Evolutionary conservation across 2,888 invertebrate species (phyloP), one percentile per base, ranked within the genome.

Genomic region (Orthonevra nobilis): DNA sequence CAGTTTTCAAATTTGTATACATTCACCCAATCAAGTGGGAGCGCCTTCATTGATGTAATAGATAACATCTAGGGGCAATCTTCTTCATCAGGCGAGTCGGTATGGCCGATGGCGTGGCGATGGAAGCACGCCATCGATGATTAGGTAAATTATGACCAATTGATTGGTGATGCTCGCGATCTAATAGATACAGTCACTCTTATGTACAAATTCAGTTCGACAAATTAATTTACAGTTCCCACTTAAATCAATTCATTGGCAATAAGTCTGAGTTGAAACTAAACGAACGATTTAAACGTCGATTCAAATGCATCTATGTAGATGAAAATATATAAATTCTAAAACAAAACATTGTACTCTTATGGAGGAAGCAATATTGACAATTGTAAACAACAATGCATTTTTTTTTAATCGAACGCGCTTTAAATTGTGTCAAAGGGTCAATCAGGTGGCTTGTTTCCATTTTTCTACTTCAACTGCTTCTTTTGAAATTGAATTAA

Each of bases 81-180:
- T n/a, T 77, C 28, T 15, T 12, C 46, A 34, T 50, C 28, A 42
- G 19, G 28, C 23, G 15, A n/a, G n/a, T n/a, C n/a, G n/a, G 36
- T 46, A 20, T 34, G 28, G n/a, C 44, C n/a, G n/a, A n/a, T n/a
- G n/a, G 58, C 28, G 23, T 15, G 28, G 36, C 60, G 60, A 23
- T 23, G 5, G 23, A 4, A 3, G 64, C 32, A 58, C 42, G 72
- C 79, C 72, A 60, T 56, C 46, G 52, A 60, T 70, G 63, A 79
- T 79, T 79, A 66, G 60, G 60, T 79, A 50, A 79, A 79, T 79
- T 79, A 79, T 61, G 48, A 48, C 19, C 66, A 79, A 79, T 79
- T 79, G 73, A 79, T 73, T 75, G 74, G 61, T 48, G 66, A 36
- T 66, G 48, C 72, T 48, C 52, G 26, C 60, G 26, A 72, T 50